Evolutionary conservation across 2,113 vertebrate species (phyloP), one percentile per base, ranked within the genome.

Genomic region (Mormoops blainvillei): DNA sequence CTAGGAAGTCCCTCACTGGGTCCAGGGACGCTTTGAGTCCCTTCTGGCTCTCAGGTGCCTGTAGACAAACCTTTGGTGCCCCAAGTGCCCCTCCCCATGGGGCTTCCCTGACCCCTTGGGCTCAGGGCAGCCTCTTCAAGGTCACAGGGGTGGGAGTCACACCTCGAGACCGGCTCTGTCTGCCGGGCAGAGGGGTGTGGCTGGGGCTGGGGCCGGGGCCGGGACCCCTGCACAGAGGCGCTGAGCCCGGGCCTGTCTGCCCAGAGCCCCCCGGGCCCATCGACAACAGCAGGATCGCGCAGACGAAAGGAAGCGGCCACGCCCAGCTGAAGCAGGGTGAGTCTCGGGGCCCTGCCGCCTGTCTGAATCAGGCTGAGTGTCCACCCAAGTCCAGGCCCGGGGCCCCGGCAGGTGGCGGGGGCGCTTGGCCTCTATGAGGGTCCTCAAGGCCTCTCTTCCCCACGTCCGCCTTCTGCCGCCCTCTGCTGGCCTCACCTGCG

Each of bases 311-410:
- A 7, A 99, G 99, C 2, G 99, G 99, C 89, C 99, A 99, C 2
- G 94, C 99, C 68, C 99, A 99, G n/a, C 99, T 99, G 58, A 99
- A 99, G 96, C 99, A 99, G 97, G 99, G 99, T 99, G 97, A 98
- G 98, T 50, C 76, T 71, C 0, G 41, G 2, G 38, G 22, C 38
- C 45, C 63, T 20, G 31, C 12, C 13, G 1, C 22, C 38, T 41
- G 14, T 36, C 54, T 11, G 20, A 28, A 15, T 65, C 50, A 18
- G 50, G 56, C 58, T n/a, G 33, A 2, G 7, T 2, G 2, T 38
- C 45, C 16, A 3, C 24, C 71, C 19, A 26, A 15, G 45, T 52
- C 81, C 26, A 56, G 87, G 67, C 43, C 83, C 6, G 9, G 48
- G 16, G 3, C 31, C 41, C 16, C 24, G n/a, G 68, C 13, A 14